These are phyloP conservation scores for Tenthredo distinguenda DNA, from an alignment of 2,888 invertebrate genomes.

Conservation along the genomic window DNA sequence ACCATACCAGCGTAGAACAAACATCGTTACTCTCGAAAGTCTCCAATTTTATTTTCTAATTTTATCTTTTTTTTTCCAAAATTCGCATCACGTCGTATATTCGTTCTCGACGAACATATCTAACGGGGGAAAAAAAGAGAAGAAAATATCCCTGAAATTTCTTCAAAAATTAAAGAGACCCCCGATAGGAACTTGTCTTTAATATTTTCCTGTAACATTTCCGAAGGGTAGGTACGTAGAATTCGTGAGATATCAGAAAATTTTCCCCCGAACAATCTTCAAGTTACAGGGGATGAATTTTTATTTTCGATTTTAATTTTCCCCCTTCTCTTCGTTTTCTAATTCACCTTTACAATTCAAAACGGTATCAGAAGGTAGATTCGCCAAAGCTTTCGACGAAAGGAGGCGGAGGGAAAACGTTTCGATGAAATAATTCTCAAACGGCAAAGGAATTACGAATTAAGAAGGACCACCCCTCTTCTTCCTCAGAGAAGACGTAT, in stretches of 20 bases:
- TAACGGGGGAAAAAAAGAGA: too few species aligned
- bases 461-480: neutral
- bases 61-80: neutral
- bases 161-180: too few species aligned
- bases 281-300: neutral
- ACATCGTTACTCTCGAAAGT: neutral
- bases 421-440: conserved; percentile 34
- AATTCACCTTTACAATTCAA: neutral
- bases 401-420: neutral
- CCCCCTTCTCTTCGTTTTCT: neutral
- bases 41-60: neutral
- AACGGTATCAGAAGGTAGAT: neutral
- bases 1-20: neutral
- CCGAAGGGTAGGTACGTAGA: neutral
- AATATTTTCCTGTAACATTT: neutral
- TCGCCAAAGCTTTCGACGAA: neutral
- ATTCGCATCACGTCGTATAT: too few species aligned
- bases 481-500: neutral
- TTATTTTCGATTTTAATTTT: neutral
- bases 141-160: too few species aligned
- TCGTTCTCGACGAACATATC: too few species aligned
- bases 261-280: neutral
- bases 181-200: too few species aligned
- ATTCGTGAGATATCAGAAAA: neutral
- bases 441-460: conserved; percentile 4